Evolutionary conservation across 2,113 vertebrate species (phyloP).

Genomic region (Alexandromys fortis): DNA sequence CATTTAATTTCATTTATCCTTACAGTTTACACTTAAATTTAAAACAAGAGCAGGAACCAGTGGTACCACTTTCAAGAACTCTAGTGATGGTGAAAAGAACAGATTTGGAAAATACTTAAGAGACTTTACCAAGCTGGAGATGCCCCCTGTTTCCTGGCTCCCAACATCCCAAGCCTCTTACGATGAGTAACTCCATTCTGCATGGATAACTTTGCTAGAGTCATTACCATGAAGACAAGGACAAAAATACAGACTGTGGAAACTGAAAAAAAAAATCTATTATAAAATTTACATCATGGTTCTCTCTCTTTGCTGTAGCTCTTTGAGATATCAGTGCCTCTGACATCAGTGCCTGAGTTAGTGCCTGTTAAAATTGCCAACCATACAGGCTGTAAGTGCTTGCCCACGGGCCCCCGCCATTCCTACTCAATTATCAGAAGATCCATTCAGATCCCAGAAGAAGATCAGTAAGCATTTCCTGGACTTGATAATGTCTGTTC

Average conservation of each 20-base stretch:
- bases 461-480: conserved; percentile 84
- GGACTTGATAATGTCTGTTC: neutral
- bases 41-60: neutral
- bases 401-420: conserved; percentile 84
- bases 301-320: conserved; percentile 86
- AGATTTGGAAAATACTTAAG: neutral
- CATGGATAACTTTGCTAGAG: conserved; percentile 2
- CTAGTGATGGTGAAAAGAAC: neutral
- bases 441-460: conserved; percentile 85
- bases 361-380: conserved; percentile 95
- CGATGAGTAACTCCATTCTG: neutral
- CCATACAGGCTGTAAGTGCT: conserved; percentile 94
- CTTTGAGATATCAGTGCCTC: conserved; percentile 92
- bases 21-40: neutral
- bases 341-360: conserved; percentile 94
- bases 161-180: neutral
- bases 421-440: conserved; percentile 88
- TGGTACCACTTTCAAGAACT: neutral
- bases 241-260: conserved; percentile 17
- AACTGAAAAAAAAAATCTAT: neutral
- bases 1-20: neutral
- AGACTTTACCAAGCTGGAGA: neutral
- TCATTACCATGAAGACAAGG: neutral
- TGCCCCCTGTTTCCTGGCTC: neutral
- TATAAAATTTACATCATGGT: neutral